Evolutionary conservation across 2,888 invertebrate genomes (phyloP), one percentile per base, ranked within the genome.

Genomic region (Alcis repandata): DNA sequence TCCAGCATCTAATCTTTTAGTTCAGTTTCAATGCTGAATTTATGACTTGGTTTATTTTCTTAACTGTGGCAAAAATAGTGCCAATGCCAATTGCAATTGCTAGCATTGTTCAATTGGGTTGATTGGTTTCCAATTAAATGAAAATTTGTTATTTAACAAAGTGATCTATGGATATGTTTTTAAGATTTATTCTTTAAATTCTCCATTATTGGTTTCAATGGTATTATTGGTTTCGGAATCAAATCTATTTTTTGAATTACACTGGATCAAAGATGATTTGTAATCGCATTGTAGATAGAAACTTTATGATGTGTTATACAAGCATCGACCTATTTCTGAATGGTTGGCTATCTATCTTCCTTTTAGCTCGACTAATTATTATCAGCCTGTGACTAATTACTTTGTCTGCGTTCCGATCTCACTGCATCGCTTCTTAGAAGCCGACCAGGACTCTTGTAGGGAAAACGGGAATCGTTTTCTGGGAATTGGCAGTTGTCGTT

Each of bases 381-480:
- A 68, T 73, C 65, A 63, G 68, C 66, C 68, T 40, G 68, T 64
- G 68, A 69, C 66, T 68, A 63, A 62, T 57, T 51, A 64, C 59
- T 69, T 43, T 57, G 63, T 70, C 61, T 64, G 46, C 60, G 61
- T 57, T 56, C 57, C 27, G 59, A 69, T 67, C 57, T 66, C 59
- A 61, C 61, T 45, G 69, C 63, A 75, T 57, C 52, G 67, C 70
- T 88, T 88, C 90, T 84, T 72, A 73, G 88, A 88, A 91, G 80
- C 79, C 73, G 74, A 83, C 78, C 82, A 83, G 82, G 84, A 80
- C 79, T 79, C 78, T 72, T 68, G 80, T 75, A 82, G 81, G 82
- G 82, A 85, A 84, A 82, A 71, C 76, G 72, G 77, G 78, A 81
- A 75, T 76, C 74, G 70, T 79, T 74, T 89, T 89, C 89, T 82